Percentiles rank a stretch among this genome's conserved stretches.
Evolutionary conservation across 1,140 invertebrate species (phyloP).

Genomic region (Bombus balteatus): DNA sequence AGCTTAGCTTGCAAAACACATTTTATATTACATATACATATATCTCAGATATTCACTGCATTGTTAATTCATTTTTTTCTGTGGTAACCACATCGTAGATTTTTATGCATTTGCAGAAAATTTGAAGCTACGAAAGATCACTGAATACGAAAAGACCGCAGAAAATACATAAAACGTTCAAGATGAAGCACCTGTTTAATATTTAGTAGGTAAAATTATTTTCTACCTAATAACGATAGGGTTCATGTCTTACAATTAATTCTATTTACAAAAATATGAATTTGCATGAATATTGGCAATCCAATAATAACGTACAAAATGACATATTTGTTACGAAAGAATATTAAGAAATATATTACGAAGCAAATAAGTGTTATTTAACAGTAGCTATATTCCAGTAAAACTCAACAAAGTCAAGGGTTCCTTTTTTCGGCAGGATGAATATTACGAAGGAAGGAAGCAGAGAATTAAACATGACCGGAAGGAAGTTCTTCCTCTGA

Average conservation of each 20-base stretch:
- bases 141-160: too few species aligned
- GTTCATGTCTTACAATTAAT: not conserved
- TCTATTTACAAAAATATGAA: not conserved
- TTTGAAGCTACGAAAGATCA: too few species aligned
- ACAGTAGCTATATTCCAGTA: too few species aligned
- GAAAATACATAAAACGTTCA: too few species aligned
- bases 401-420: not conserved
- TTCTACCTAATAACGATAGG: not conserved
- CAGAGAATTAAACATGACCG: constrained; percentile 20
- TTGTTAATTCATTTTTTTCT: too few species aligned
- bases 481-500: not conserved
- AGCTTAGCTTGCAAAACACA: not conserved
- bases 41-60: too few species aligned
- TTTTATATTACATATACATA: not conserved
- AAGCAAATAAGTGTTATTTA: not conserved
- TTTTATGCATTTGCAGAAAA: too few species aligned
- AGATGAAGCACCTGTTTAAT: too few species aligned
- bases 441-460: constrained; percentile 10
- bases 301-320: not conserved
- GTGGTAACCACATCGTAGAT: too few species aligned
- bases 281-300: not conserved
- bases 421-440: not conserved
- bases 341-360: not conserved
- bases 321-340: not conserved
- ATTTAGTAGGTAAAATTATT: not conserved